Evolutionary conservation across 2,888 invertebrate genomes (phyloP).

Genomic region (Erebia aethiops): DNA sequence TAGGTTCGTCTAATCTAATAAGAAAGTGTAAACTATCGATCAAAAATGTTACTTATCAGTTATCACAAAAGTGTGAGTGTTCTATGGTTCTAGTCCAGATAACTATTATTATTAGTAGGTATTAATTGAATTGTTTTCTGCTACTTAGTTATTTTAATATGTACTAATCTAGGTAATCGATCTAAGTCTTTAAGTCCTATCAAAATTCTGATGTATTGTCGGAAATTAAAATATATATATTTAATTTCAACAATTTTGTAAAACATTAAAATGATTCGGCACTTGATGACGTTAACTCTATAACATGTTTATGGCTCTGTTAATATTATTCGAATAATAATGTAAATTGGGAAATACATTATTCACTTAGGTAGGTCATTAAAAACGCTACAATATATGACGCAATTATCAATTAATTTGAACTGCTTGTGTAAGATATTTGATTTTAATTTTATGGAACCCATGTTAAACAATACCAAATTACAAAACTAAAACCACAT

Average conservation of each 20-base stretch:
- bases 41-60: conserved; percentile 30
- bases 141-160: conserved; percentile 2
- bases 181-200: conserved; percentile 13
- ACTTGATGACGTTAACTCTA: not conserved
- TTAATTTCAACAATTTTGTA: not conserved
- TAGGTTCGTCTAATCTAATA: conserved; percentile 22
- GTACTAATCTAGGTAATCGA: conserved; percentile 8
- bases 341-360: not conserved
- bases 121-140: conserved; percentile 11
- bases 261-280: not conserved
- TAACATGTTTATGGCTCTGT: not conserved
- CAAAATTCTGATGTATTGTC: conserved; percentile 1
- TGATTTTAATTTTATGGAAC: not conserved
- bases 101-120: conserved; percentile 30
- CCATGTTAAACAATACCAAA: not conserved
- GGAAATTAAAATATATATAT: not conserved
- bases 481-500: not conserved
- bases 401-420: not conserved
- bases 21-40: conserved; percentile 33
- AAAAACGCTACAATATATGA: not conserved
- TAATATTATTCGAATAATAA: not conserved
- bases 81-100: conserved; percentile 30
- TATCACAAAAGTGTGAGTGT: conserved; percentile 30
- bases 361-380: conserved; percentile 1
- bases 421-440: not conserved